Evolutionary conservation across 2,113 vertebrate genomes (phyloP).

Genomic region (Hemibagrus wyckioides): DNA sequence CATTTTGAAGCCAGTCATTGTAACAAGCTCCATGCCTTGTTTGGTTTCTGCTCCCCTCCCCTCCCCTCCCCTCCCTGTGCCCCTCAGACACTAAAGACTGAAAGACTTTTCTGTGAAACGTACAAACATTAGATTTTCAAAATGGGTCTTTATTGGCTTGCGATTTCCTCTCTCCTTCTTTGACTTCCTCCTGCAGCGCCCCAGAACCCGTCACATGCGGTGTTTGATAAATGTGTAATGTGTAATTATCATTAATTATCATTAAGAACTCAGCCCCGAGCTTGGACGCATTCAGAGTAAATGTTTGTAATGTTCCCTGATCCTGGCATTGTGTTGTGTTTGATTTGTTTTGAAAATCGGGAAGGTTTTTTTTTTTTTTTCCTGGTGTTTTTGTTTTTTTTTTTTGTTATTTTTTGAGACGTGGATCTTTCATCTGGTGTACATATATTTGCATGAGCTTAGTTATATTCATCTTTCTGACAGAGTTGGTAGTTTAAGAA

Average conservation of each 20-base stretch:
- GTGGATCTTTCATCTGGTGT: neutral
- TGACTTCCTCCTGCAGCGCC: conserved; percentile 43
- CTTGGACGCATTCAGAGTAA: conserved; percentile 46
- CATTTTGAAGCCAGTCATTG: neutral
- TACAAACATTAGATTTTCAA: conserved; percentile 49
- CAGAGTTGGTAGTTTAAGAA: conserved; percentile 10
- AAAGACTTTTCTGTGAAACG: conserved; percentile 15
- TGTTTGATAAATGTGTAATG: conserved; percentile 60
- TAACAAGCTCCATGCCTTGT: conserved; percentile 5
- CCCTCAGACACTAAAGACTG: conserved; percentile 3
- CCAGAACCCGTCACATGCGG: conserved; percentile 48
- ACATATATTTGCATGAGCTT: neutral
- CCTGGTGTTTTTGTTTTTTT: too few relatives aligned
- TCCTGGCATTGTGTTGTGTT: conserved; percentile 24
- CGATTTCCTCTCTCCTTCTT: conserved; percentile 29
- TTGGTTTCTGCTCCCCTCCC: too few relatives aligned
- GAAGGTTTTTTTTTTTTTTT: neutral
- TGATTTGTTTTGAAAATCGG: conserved; percentile 6
- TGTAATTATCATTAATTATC: conserved; percentile 58
- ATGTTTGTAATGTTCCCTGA: conserved; percentile 38
- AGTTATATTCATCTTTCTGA: neutral
- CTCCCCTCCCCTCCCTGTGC: neutral
- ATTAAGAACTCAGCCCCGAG: conserved; percentile 55
- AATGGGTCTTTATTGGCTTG: conserved; percentile 50
- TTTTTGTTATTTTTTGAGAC: neutral